Evolutionary conservation across 2,888 invertebrate genomes (phyloP).

Genomic region (Cephus nigrinus): DNA sequence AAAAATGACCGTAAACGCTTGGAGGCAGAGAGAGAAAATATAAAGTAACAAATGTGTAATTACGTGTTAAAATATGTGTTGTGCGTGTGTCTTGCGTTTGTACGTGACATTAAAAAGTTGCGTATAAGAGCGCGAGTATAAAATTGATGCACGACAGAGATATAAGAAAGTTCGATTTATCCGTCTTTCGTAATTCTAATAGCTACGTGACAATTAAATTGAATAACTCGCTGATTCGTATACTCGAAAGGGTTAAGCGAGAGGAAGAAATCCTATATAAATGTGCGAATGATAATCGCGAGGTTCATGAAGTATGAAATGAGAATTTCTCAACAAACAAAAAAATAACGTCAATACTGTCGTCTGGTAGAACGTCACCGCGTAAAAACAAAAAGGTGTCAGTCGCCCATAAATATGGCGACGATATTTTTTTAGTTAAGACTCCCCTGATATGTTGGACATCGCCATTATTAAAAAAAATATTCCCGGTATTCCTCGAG

Average conservation of each 20-base stretch:
- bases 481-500: neutral
- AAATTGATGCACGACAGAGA: neutral
- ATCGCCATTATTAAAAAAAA: neutral
- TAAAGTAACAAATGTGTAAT: neutral
- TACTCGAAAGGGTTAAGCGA: neutral
- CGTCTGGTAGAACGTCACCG: neutral
- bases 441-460: neutral
- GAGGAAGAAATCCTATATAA: neutral
- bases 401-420: neutral
- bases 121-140: neutral
- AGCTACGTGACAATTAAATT: neutral
- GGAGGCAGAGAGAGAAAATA: neutral
- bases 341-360: neutral
- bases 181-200: neutral
- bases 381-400: neutral
- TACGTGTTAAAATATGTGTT: neutral
- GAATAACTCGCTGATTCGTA: no score
- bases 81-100: neutral
- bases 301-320: neutral
- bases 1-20: neutral
- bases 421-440: neutral
- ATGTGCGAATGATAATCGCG: neutral
- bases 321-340: neutral
- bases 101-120: neutral
- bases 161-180: neutral